These are phyloP conservation scores for Eubasilissa splendida DNA, from an alignment of 2,888 invertebrate species.

Conservation along the genomic window DNA sequence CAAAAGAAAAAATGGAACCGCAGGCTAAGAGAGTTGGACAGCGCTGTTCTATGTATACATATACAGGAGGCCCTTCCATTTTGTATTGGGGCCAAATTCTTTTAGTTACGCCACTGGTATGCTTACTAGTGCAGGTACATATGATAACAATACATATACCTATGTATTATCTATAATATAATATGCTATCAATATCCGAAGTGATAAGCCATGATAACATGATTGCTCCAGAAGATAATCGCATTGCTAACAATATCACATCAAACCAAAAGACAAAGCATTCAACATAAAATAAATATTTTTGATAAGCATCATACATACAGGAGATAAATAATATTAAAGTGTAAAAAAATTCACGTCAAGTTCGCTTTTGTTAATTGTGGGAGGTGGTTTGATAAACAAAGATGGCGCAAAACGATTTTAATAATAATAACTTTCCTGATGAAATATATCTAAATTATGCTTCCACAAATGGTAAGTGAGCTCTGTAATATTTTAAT, in stretches of 20 bases:
- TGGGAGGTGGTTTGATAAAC: background rate
- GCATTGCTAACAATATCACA: conserved; percentile 39
- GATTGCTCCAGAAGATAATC: conserved; percentile 38
- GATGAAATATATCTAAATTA: conserved; percentile 31
- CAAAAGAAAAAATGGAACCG: too few relatives aligned
- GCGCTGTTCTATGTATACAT: too few relatives aligned
- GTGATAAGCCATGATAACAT: conserved; percentile 42
- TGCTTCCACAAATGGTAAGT: conserved; percentile 29
- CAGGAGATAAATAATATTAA: background rate
- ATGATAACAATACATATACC: too few relatives aligned
- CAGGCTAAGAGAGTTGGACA: too few relatives aligned
- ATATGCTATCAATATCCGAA: background rate
- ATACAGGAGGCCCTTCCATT: too few relatives aligned
- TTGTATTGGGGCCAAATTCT: too few relatives aligned
- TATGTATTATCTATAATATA: too few relatives aligned
- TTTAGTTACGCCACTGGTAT: too few relatives aligned
- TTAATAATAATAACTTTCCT: conserved; percentile 29
- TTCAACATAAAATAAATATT: conserved; percentile 1
- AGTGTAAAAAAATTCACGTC: too few relatives aligned
- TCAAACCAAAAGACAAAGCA: conserved; percentile 32
- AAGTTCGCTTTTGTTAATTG: background rate
- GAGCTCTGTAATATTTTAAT: too few relatives aligned
- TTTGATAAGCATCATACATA: background rate
- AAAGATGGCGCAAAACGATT: conserved; percentile 31
- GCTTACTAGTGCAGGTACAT: too few relatives aligned